Evolutionary conservation across 2,113 vertebrate species (phyloP).

Genomic region (Triplophysa tibetana): DNA sequence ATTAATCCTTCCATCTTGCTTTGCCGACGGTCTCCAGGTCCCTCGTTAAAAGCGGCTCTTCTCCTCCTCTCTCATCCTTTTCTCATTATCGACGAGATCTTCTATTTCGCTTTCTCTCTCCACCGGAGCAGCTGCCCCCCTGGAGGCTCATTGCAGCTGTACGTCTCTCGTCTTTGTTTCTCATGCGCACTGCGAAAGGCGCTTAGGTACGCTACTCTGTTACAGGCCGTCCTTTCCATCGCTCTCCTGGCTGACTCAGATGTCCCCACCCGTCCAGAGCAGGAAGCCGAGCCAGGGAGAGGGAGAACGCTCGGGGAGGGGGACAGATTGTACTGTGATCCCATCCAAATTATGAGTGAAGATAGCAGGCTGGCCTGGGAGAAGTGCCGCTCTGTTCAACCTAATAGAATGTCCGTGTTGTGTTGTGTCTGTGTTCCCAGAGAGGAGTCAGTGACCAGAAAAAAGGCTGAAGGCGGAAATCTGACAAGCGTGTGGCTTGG

Average conservation of each 20-base stretch:
- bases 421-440: slow-evolving; percentile 5
- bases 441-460: slow-evolving; percentile 2
- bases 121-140: slow-evolving; percentile 15
- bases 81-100: slow-evolving; percentile 19
- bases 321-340: slow-evolving; percentile 34
- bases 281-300: slow-evolving; percentile 18
- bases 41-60: not conserved
- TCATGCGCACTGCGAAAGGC: slow-evolving; percentile 56
- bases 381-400: not conserved
- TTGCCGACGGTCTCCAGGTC: slow-evolving; percentile 19
- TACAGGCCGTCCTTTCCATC: slow-evolving; percentile 6
- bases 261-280: not conserved
- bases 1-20: slow-evolving; percentile 22
- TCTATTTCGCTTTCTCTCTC: slow-evolving; percentile 8
- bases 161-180: slow-evolving; percentile 31
- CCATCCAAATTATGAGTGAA: slow-evolving; percentile 30
- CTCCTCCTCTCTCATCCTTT: slow-evolving; percentile 15
- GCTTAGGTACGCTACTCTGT: slow-evolving; percentile 50
- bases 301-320: not conserved
- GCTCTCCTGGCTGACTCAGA: slow-evolving; percentile 3
- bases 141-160: slow-evolving; percentile 30
- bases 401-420: slow-evolving; percentile 6
- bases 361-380: slow-evolving; percentile 24
- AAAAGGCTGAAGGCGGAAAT: slow-evolving; percentile 30
- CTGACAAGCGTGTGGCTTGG: not conserved